A percentile compares a stretch with the other conserved stretches of the same genome.
These are phyloP conservation scores for Lucinisca nassula DNA, from an alignment of 2,888 invertebrate species.

Conservation along the genomic window DNA sequence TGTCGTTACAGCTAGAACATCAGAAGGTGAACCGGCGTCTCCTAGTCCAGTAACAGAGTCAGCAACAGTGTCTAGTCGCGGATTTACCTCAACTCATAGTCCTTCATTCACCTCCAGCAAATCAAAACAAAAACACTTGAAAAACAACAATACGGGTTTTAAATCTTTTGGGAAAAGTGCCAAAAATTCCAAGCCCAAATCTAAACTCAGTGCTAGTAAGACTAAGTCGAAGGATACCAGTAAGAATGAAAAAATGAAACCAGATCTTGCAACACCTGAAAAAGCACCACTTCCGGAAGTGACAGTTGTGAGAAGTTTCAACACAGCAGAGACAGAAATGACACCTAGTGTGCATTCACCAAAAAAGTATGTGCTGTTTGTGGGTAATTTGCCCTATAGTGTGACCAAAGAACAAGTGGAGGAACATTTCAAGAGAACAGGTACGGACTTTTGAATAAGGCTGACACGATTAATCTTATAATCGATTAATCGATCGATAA, in stretches of 20 bases:
- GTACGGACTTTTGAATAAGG: too few relatives aligned
- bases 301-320: background rate
- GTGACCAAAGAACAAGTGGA: constrained; percentile 82
- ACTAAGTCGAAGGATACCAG: background rate
- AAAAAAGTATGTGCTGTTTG: constrained; percentile 81
- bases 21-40: too few relatives aligned
- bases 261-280: background rate
- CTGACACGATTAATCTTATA: too few relatives aligned
- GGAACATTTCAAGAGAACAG: constrained; percentile 84
- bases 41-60: background rate
- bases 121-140: background rate
- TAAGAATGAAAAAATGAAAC: background rate
- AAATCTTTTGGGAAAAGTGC: background rate
- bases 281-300: background rate
- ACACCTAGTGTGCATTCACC: constrained; percentile 63
- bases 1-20: too few relatives aligned
- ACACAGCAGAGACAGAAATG: constrained; percentile 1
- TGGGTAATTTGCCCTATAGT: constrained; percentile 83
- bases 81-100: constrained; percentile 2
- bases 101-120: background rate
- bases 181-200: background rate
- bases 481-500: too few relatives aligned
- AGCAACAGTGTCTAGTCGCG: background rate
- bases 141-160: background rate
- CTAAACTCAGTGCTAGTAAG: background rate